Evolutionary conservation across 2,113 vertebrate species (phyloP), one percentile per base, ranked within the genome.

Genomic region (Tylochromis polylepis): DNA sequence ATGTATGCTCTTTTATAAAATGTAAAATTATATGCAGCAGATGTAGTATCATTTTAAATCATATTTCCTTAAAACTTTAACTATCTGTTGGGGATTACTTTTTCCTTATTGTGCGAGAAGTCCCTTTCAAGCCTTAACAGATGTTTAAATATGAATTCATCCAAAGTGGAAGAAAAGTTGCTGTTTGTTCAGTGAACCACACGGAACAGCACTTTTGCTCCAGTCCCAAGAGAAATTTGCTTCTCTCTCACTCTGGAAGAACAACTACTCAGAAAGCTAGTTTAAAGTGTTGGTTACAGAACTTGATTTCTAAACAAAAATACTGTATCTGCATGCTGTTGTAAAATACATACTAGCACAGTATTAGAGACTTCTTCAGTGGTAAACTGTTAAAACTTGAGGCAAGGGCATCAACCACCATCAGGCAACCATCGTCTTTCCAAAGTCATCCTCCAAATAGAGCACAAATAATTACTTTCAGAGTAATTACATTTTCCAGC

Each of bases 401-500:
- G 22, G 62, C 41, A 88, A 90, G 72, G 43, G 70, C 87, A 90
- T 83, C 81, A 85, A 29, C 72, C 22, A 8, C 16, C 81, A 79
- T 27, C 22, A 72, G 2, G 70, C 81, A 85, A 65, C 65, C 14
- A 10, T 4, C 80, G 55, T 85, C 83, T 77, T 90, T 84, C 80
- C 87, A 91, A 88, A 86, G 77, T 83, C 89, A 85, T 89, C 72
- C 72, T 92, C 91, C 82, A 77, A 91, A 83, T 53, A 81, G 7
- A 81, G 77, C 57, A 62, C 2, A 12, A 86, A 88, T 94, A 92
- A 95, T 95, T 93, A 93, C 88, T 93, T 87, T 92, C 80, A 87
- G 89, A 93, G 92, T 96, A 94, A 95, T 95, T 93, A 93, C 89
- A 93, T 94, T 92, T 95, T 72, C 83, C 88, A 91, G 83, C 85